Conservation (phyloP, 2,113 vertebrate genomes). For the Sardina pilchardus region DNA sequence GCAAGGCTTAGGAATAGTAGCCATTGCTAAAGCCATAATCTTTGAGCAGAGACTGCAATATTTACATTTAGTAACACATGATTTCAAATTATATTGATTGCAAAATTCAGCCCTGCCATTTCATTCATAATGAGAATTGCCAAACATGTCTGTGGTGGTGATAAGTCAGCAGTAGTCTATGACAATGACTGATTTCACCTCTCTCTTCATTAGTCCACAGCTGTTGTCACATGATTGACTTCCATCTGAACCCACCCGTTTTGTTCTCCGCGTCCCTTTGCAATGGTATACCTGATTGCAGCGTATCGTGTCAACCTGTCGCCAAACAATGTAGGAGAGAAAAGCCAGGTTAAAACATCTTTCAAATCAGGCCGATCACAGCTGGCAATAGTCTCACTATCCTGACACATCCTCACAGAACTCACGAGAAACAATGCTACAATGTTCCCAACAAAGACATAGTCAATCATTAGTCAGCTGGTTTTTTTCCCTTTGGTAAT, state of each 20-base stretch:
- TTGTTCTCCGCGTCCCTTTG: background rate
- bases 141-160: background rate
- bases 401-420: background rate
- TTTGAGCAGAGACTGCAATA: background rate
- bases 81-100: conserved; percentile 1
- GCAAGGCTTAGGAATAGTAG: background rate
- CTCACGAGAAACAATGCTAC: background rate
- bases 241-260: background rate
- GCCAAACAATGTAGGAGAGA: background rate
- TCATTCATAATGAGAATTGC: background rate
- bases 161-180: background rate
- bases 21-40: background rate
- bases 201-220: background rate
- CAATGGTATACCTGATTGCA: background rate
- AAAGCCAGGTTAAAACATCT: background rate
- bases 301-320: background rate
- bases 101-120: background rate
- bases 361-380: background rate
- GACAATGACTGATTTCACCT: background rate
- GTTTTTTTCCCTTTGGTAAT: no score
- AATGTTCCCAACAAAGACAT: no score
- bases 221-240: background rate
- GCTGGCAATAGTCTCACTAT: background rate
- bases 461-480: no score
- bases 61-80: conserved; percentile 13